phyloP scores from a whole-genome alignment of 2,797 vertebrate genomes.

The Rhinophrynus dorsalis region DNA sequence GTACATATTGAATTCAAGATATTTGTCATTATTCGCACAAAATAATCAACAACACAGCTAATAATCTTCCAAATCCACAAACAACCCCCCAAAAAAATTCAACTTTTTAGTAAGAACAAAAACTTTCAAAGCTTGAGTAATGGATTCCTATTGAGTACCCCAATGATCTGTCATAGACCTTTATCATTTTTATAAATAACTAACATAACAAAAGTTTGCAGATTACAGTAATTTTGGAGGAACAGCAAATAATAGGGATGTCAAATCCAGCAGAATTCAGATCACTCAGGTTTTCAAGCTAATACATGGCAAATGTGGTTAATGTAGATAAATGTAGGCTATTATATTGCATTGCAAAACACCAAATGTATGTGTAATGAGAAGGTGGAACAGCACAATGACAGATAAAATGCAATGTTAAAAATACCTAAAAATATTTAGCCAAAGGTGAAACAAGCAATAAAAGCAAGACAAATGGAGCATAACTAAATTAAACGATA shows the following conservation, averaged over 20 bases:
- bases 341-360: slow-evolving; percentile 36
- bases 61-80: neutral
- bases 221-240: slow-evolving; percentile 40
- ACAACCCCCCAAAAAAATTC: no score
- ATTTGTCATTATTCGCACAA: neutral
- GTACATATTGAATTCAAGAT: no score
- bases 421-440: neutral
- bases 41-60: slow-evolving; percentile 1
- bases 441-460: neutral
- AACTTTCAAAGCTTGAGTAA: neutral
- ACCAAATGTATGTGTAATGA: neutral
- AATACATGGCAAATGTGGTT: slow-evolving; percentile 35
- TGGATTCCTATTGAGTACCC: neutral
- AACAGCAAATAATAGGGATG: slow-evolving; percentile 40
- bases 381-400: slow-evolving; percentile 14
- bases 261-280: slow-evolving; percentile 36
- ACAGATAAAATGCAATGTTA: slow-evolving; percentile 1
- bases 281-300: slow-evolving; percentile 1
- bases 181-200: slow-evolving; percentile 44
- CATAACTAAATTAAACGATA: neutral
- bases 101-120: no score
- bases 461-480: neutral
- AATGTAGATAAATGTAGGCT: slow-evolving; percentile 32
- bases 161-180: neutral
- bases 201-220: slow-evolving; percentile 37